Percentiles rank a stretch among this genome's conserved stretches.
These are phyloP conservation scores for Ancistrus triradiatus DNA, from an alignment of 2,113 vertebrate genomes.

Conservation along the genomic window DNA sequence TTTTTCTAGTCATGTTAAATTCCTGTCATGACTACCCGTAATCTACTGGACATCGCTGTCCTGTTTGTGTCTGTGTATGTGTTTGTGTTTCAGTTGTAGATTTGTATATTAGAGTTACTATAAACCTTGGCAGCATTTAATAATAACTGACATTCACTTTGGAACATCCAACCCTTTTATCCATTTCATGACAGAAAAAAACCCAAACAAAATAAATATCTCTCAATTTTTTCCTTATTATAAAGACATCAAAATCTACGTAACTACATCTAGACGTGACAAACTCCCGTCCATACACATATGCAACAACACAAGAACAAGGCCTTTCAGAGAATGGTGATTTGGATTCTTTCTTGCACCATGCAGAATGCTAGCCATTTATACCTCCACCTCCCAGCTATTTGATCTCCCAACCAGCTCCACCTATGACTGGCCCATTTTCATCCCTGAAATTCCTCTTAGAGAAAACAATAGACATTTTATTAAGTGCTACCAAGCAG, in stretches of 20 bases:
- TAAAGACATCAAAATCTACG: constrained; percentile 62
- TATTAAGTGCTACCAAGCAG: constrained; percentile 44
- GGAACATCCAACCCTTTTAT: constrained; percentile 54
- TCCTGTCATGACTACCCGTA: constrained; percentile 92
- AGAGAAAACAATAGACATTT: constrained; percentile 6
- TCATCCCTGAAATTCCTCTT: constrained; percentile 35
- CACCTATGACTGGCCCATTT: constrained; percentile 22
- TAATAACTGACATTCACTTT: constrained; percentile 59
- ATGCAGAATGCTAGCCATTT: constrained; percentile 14
- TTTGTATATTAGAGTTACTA: constrained; percentile 62
- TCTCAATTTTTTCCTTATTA: constrained; percentile 46
- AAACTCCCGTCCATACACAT: constrained; percentile 59
- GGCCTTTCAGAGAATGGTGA: constrained; percentile 44
- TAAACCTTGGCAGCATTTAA: constrained; percentile 56
- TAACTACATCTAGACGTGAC: constrained; percentile 52
- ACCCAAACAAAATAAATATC: constrained; percentile 48
- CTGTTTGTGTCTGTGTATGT: constrained; percentile 62
- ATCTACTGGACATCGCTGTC: constrained; percentile 86
- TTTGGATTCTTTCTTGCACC: constrained; percentile 35
- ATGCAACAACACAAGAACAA: constrained; percentile 49
- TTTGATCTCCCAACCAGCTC: constrained; percentile 30
- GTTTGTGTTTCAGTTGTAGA: constrained; percentile 55
- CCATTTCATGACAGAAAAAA: constrained; percentile 53
- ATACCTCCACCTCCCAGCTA: constrained; percentile 22
- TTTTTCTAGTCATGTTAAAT: constrained; percentile 58